Evolutionary conservation across 1,140 invertebrate species (phyloP).

Genomic region (Solenopsis fugax): DNA sequence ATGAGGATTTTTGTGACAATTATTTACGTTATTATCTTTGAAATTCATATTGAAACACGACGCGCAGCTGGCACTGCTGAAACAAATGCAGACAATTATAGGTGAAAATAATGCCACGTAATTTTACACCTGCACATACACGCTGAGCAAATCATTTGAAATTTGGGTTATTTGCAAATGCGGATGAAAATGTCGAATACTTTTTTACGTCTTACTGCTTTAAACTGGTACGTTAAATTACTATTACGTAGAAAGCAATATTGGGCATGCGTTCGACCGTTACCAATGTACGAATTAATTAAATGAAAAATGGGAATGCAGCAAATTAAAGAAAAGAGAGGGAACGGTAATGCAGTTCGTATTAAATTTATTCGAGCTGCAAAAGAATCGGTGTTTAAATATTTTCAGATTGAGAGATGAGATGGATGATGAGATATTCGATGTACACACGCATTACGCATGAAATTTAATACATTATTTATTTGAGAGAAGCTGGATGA

Average conservation of each 20-base stretch:
- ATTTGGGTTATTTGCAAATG: neutral
- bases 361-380: slow-evolving; percentile 8
- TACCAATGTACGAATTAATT: neutral
- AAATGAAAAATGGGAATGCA: slow-evolving; percentile 13
- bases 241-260: neutral
- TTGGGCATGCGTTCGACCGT: neutral
- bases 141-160: neutral
- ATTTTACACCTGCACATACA: neutral
- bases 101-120: neutral
- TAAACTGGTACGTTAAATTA: neutral
- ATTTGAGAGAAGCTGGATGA: neutral
- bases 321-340: neutral
- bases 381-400: neutral
- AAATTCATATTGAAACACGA: neutral
- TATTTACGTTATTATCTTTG: slow-evolving; percentile 8
- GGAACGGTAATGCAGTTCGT: neutral
- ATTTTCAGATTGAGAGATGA: neutral
- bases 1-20: neutral
- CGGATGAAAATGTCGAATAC: slow-evolving; percentile 1
- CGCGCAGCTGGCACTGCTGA: neutral
- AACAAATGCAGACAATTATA: slow-evolving; percentile 9
- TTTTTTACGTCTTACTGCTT: neutral
- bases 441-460: neutral
- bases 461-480: neutral
- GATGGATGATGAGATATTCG: neutral